Conservation (phyloP, 2,888 invertebrate genomes). For the Sinhomidia bicolor region DNA sequence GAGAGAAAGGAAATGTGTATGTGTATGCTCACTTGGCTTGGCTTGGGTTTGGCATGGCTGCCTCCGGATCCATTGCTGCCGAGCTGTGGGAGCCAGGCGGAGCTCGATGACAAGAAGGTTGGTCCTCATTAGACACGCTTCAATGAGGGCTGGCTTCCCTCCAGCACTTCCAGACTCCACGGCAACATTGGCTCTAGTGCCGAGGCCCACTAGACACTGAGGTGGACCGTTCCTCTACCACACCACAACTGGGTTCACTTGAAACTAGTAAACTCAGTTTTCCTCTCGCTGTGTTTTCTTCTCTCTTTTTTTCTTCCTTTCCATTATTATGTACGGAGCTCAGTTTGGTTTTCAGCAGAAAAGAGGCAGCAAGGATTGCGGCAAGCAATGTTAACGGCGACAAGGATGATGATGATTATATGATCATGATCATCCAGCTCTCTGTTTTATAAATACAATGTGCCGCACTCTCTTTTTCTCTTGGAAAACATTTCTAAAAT, state of each 20-base stretch:
- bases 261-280: conserved; percentile 51
- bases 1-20: conserved; percentile 55
- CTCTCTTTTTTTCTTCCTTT: conserved; percentile 26
- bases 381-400: conserved; percentile 26
- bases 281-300: conserved; percentile 36
- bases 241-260: conserved; percentile 65
- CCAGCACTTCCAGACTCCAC: conserved; percentile 76
- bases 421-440: conserved; percentile 10
- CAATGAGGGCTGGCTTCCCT: conserved; percentile 78
- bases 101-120: conserved; percentile 80
- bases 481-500: neutral
- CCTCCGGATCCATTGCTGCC: conserved; percentile 76
- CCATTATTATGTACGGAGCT: neutral
- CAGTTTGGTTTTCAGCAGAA: neutral
- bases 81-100: conserved; percentile 78
- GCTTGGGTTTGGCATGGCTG: conserved; percentile 76
- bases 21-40: conserved; percentile 72
- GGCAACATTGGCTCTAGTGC: conserved; percentile 74
- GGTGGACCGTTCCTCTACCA: conserved; percentile 73
- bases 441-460: neutral
- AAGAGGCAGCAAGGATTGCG: neutral
- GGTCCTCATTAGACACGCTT: conserved; percentile 79
- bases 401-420: conserved; percentile 17
- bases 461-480: neutral
- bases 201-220: conserved; percentile 72